A percentile compares a stretch with the other conserved stretches of the same genome.
Conservation (phyloP, 2,113 vertebrate species). For the Platycercus adscitus region DNA sequence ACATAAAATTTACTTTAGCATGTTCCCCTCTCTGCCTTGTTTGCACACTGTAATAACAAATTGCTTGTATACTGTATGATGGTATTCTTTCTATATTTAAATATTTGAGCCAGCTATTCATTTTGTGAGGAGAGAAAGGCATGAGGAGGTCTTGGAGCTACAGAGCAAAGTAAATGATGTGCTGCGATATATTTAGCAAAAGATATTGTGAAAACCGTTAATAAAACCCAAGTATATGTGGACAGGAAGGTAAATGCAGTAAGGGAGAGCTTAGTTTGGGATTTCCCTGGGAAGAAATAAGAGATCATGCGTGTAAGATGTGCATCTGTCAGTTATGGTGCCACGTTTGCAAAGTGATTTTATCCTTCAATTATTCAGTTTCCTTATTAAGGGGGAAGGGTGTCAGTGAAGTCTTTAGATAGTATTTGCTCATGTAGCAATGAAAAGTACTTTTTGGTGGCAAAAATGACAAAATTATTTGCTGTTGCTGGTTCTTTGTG, state of each 20-base stretch:
- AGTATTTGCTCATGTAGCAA: background rate
- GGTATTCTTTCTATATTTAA: conserved; percentile 24
- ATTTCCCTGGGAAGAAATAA: background rate
- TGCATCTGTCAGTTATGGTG: background rate
- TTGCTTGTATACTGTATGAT: conserved; percentile 43
- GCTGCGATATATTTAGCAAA: conserved; percentile 39
- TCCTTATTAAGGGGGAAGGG: no score
- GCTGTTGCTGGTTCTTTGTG: background rate
- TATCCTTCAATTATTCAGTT: background rate
- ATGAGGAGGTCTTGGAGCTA: conserved; percentile 1
- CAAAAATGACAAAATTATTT: background rate
- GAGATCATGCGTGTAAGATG: background rate
- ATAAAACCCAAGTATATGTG: background rate
- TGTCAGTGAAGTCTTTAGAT: background rate
- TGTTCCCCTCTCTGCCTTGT: conserved; percentile 62
- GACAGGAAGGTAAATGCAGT: background rate
- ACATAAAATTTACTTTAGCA: conserved; percentile 70
- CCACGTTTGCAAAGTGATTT: background rate
- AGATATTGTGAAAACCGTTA: background rate
- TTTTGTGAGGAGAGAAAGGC: conserved; percentile 14
- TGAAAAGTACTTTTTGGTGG: background rate
- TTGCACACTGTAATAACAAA: conserved; percentile 61
- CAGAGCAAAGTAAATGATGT: conserved; percentile 16
- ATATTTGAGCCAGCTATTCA: conserved; percentile 36
- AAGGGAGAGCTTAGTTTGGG: conserved; percentile 1